Evolutionary conservation across 2,113 vertebrate genomes (phyloP).

Genomic region (Strix uralensis): DNA sequence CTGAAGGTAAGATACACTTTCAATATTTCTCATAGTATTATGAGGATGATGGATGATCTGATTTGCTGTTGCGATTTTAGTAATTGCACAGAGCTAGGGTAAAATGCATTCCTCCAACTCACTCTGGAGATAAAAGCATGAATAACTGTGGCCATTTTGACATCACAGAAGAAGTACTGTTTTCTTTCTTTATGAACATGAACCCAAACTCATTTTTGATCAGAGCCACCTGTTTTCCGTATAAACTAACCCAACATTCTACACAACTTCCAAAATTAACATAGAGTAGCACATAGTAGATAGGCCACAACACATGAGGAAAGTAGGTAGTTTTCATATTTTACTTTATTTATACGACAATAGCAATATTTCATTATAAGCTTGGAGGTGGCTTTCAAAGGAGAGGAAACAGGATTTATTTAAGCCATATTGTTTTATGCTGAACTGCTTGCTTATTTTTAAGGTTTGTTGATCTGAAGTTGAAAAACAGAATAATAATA

Average conservation of each 20-base stretch:
- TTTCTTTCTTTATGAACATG: neutral
- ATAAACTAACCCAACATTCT: neutral
- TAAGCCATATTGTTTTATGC: neutral
- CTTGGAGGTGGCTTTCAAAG: neutral
- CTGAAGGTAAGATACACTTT: neutral
- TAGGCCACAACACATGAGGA: neutral
- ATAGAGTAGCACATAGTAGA: neutral
- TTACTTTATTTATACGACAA: neutral
- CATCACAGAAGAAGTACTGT: neutral
- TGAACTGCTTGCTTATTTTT: neutral
- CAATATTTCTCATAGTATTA: neutral
- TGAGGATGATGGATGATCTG: neutral
- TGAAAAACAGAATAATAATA: neutral
- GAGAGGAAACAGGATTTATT: neutral
- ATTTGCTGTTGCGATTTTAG: neutral
- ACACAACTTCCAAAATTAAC: neutral
- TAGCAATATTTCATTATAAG: neutral
- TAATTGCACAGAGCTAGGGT: neutral
- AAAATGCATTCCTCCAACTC: constrained; percentile 12
- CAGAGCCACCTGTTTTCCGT: neutral
- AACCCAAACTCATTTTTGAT: neutral
- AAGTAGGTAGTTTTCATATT: neutral
- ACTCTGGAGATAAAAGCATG: neutral
- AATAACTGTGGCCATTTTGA: neutral
- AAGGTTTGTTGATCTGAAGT: neutral